Evolutionary conservation across 2,888 invertebrate species (phyloP), one percentile per base, ranked within the genome.

Genomic region (Pseudanteris insignis): DNA sequence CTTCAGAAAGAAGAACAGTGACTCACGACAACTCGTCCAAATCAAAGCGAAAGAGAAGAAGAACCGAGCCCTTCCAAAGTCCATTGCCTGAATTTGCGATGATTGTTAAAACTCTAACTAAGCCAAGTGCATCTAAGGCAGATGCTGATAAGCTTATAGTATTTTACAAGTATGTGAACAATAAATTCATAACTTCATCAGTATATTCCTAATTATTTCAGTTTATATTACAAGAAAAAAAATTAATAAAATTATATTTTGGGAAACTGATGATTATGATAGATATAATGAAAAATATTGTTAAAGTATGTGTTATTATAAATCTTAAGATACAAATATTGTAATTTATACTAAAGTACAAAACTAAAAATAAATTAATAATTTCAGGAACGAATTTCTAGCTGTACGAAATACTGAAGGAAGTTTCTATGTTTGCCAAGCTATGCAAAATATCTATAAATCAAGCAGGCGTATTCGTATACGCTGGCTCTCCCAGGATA

Each of bases 401-500:
- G 95, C 94, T 1, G 93, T 95, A 0, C 86, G 95, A 67, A 95
- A 94, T 78, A 90, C 91, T 0, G 93, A 93, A 77, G 93, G 93
- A 67, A 87, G 90, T 63, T 92, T 91, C 81, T 92, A 90, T 79
- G 86, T 95, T 54, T 95, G 95, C 78, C 93, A 94, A 80, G 87
- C 93, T 0, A 87, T 91, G 81, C 94, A 94, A 82, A 94, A 95
- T 80, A 91, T 95, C 54, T 93, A 92, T 81, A 90, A 90, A 75
- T 88, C 88, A 37, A 91, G 92, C 21, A 86, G 89, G 57, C 89
- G 89, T 78, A 93, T 94, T 75, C 18, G 18, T 74, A 94, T 95
- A 70, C 89, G 93, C 73, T 95, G 95, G 95, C 82, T 94, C 41
- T 91, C 92, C 0, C 90, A 91, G 76, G 89, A 89, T 67, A 87